Conservation (phyloP, 2,113 vertebrate genomes). For the Xiphophorus maculatus region DNA sequence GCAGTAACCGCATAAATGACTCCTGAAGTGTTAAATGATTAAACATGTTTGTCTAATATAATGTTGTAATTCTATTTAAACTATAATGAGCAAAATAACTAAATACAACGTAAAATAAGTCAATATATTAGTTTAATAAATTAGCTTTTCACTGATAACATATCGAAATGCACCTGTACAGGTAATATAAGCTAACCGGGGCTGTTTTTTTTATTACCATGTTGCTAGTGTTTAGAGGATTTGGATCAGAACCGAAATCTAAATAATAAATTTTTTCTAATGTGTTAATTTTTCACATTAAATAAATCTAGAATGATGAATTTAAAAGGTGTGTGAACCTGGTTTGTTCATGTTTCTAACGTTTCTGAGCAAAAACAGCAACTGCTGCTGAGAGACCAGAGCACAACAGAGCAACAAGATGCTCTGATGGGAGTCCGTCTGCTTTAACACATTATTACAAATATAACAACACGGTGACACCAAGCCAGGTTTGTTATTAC, state of each 20-base stretch:
- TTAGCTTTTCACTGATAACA: background rate
- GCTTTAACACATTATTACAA: background rate
- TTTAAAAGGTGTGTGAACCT: background rate
- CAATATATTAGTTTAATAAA: background rate
- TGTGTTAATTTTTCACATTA: too few relatives aligned
- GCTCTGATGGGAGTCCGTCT: conserved; percentile 23
- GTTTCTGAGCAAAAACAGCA: conserved; percentile 15
- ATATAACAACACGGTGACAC: background rate
- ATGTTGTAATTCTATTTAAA: too few relatives aligned
- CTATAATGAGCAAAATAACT: too few relatives aligned
- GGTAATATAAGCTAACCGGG: background rate
- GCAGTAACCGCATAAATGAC: too few relatives aligned
- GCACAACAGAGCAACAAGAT: conserved; percentile 45
- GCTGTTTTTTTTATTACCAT: background rate
- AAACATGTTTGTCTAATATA: too few relatives aligned
- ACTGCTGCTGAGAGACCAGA: conserved; percentile 44
- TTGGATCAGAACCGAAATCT: too few relatives aligned
- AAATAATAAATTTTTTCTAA: too few relatives aligned
- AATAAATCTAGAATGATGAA: background rate
- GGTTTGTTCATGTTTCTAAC: background rate
- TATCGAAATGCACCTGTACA: background rate
- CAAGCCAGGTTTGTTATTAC: background rate
- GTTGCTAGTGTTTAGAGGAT: too few relatives aligned
- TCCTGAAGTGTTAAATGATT: too few relatives aligned
- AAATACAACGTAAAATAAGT: too few relatives aligned